Conservation (phyloP, 2,888 invertebrate species). For the Gnatocerus cornutus region DNA sequence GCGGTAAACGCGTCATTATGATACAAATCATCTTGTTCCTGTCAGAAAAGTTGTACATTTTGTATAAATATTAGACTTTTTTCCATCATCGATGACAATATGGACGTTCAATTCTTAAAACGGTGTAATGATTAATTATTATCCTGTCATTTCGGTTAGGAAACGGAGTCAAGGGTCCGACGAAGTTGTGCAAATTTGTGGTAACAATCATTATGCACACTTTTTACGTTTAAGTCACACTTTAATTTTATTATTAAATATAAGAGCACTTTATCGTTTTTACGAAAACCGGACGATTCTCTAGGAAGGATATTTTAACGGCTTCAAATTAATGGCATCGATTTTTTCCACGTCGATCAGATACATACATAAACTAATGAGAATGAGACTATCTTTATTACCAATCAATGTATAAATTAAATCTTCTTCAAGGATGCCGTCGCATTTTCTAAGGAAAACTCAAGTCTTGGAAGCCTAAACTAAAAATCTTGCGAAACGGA, state of each 20-base stretch:
- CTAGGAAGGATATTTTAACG: neutral
- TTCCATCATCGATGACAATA: conserved; percentile 1
- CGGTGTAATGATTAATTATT: conserved; percentile 5
- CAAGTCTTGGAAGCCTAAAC: conserved; percentile 13
- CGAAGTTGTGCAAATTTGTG: conserved; percentile 23
- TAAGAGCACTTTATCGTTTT: too few species aligned
- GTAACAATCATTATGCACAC: conserved; percentile 11
- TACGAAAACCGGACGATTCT: too few species aligned
- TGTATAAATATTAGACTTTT: conserved; percentile 1
- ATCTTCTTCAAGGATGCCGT: conserved; percentile 22
- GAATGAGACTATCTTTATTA: conserved; percentile 10
- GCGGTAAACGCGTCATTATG: conserved; percentile 33
- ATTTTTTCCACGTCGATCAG: neutral
- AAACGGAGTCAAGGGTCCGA: conserved; percentile 37
- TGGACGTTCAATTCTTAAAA: conserved; percentile 9
- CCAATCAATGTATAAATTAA: conserved; percentile 21
- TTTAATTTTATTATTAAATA: neutral
- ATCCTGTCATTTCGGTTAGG: conserved; percentile 17
- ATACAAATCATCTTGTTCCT: conserved; percentile 27
- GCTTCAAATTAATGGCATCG: neutral
- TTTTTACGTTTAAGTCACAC: conserved; percentile 12
- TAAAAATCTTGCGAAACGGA: conserved; percentile 41
- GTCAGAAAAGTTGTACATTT: neutral
- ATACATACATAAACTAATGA: neutral
- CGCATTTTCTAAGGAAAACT: conserved; percentile 8